Evolutionary conservation across 2,113 vertebrate species (phyloP).

Genomic region (Zingel zingel): DNA sequence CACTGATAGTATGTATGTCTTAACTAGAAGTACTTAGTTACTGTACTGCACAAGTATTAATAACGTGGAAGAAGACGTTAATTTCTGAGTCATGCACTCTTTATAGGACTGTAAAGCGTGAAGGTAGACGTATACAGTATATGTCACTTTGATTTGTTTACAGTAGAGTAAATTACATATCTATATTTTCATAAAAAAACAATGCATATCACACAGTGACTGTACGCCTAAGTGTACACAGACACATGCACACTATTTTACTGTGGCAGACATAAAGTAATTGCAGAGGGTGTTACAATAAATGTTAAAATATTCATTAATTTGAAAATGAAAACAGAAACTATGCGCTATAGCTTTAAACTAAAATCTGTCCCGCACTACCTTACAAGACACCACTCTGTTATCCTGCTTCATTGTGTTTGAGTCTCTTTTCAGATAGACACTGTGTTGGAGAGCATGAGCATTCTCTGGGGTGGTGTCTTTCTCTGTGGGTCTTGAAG

Average conservation of each 20-base stretch:
- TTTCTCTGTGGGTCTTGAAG: conserved; percentile 35
- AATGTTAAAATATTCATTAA: not conserved
- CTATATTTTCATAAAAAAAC: conserved; percentile 4
- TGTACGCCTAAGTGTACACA: not conserved
- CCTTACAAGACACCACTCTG: not conserved
- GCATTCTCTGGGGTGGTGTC: conserved; percentile 27
- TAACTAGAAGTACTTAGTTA: not conserved
- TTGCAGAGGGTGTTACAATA: not conserved
- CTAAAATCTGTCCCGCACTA: not conserved
- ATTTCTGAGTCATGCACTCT: conserved; percentile 9
- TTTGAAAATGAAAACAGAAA: conserved; percentile 3
- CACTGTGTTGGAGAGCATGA: conserved; percentile 14
- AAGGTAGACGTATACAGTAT: not conserved
- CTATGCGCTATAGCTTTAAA: not conserved
- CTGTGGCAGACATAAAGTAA: not conserved
- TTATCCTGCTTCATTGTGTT: not conserved
- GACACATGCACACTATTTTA: conserved; percentile 4
- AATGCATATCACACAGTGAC: not conserved
- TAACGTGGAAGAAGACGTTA: not conserved
- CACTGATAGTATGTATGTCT: not conserved
- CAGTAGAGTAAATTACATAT: conserved; percentile 1
- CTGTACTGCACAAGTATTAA: not conserved
- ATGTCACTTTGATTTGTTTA: conserved; percentile 16
- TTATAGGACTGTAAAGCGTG: conserved; percentile 22
- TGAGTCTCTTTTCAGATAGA: conserved; percentile 22